Evolutionary conservation across 2,888 invertebrate genomes (phyloP).

Genomic region (Petrolisthes manimaculis): DNA sequence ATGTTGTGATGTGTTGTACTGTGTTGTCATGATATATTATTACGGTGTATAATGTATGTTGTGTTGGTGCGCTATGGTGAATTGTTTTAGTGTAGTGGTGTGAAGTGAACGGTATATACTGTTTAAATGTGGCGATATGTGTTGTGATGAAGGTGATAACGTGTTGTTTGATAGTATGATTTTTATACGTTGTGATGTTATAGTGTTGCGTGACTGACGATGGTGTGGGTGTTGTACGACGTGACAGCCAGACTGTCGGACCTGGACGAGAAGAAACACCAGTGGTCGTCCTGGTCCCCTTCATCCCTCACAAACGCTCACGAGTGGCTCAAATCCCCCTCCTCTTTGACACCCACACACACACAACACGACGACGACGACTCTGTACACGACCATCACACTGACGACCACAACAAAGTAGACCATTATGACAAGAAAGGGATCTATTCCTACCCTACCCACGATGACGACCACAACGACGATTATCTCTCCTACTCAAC

Average conservation of each 20-base stretch:
- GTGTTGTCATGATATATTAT: too few species aligned
- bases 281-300: not conserved
- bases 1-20: too few species aligned
- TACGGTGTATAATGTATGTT: not conserved
- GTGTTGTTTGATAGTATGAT: not conserved
- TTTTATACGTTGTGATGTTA: not conserved
- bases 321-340: conserved; percentile 8
- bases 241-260: not conserved
- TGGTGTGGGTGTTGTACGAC: not conserved
- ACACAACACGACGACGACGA: not conserved
- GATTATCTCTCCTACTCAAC: too few species aligned
- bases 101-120: too few species aligned
- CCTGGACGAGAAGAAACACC: not conserved
- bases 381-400: not conserved
- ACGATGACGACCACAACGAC: too few species aligned
- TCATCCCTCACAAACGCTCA: not conserved
- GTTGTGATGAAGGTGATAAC: not conserved
- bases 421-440: too few species aligned
- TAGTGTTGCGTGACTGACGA: not conserved
- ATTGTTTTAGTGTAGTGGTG: too few species aligned
- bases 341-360: not conserved
- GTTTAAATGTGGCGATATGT: not conserved
- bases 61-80: not conserved
- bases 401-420: too few species aligned
- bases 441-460: too few species aligned